Base-by-base conservation (phyloP, 2,888 invertebrate species). In the Parnassius orleans region DNA sequence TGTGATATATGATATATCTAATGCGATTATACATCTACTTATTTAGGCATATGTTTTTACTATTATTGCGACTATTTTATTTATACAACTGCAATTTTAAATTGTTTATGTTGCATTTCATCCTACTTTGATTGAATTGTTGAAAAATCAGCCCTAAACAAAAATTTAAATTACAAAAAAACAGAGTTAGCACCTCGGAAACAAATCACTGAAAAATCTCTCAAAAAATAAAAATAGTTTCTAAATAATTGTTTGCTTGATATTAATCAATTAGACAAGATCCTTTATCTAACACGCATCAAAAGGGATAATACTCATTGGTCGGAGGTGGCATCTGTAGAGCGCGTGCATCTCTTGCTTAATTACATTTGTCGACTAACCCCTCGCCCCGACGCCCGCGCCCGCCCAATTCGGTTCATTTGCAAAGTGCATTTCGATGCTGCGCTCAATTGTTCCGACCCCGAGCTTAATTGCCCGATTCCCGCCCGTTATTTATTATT, bases 361-460 rank as follows among this genome's bases (percentile, higher is more conserved):
- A 90, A 89, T 90, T 84, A 85, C 84, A 87, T 88, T 89, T 81
- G 75, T 70, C 67, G 72, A 72, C 73, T 68, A 71, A 72, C 65
- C 66, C 69, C 71, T 67, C 67, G 69, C 66, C 61, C 61, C 55
- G 53, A 56, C 66, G 64, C 57, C 56, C 53, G 41, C 73, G 67
- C 63, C 65, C 69, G 68, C 64, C 70, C 79, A 75, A 78, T 85
- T 83, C 80, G 83, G 84, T 87, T 90, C 89, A 90, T 90, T 90
- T 90, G 88, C 88, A 87, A 89, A 90, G 90, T 91, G 90, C 90
- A 90, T 88, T 90, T 90, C 88, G 83, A 90, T 90, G 88, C 87
- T 79, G 79, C 53, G 57, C 78, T 74, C 84, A 78, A 87, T 87
- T 85, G 86, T 86, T 78, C 81, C 82, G 81, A 81, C 85, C 84